Conservation (phyloP, 30 jellyfish, hydroid and myxozoan species). For the Aurelia aurita region DNA sequence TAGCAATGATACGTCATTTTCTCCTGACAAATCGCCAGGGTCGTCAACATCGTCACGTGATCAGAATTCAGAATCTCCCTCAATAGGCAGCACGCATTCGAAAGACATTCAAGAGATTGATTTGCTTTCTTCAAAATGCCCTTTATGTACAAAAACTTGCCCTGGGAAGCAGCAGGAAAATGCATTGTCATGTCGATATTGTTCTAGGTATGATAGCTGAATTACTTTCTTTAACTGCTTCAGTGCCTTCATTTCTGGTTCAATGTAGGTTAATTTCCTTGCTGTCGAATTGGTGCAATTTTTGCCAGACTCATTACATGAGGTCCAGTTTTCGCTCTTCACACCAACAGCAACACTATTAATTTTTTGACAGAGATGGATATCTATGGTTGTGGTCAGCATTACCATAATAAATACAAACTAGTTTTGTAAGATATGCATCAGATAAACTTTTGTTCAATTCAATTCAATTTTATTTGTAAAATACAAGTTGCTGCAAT, state of each 20-base stretch:
- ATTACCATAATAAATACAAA: too few relatives aligned
- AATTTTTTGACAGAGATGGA: too few relatives aligned
- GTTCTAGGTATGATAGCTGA: slow-evolving; percentile 36
- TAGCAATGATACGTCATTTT: not conserved
- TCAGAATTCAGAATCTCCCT: slow-evolving; percentile 41
- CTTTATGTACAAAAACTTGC: slow-evolving; percentile 29
- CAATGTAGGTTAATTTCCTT: too few relatives aligned
- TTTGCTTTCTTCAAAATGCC: slow-evolving; percentile 14
- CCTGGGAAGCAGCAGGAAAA: slow-evolving; percentile 17
- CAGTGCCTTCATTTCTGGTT: not conserved
- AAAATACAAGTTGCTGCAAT: too few relatives aligned
- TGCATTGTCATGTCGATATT: slow-evolving; percentile 45
- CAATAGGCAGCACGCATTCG: slow-evolving; percentile 17
- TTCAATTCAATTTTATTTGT: too few relatives aligned
- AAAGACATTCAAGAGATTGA: not conserved
- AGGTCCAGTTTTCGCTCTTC: too few relatives aligned
- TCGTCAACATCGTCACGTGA: slow-evolving; percentile 38
- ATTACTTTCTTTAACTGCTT: not conserved
- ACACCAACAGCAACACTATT: too few relatives aligned
- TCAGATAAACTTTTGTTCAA: too few relatives aligned
- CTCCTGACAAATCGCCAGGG: slow-evolving; percentile 22
- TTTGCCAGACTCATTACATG: too few relatives aligned
- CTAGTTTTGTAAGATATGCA: too few relatives aligned
- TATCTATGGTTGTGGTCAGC: too few relatives aligned
- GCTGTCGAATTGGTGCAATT: too few relatives aligned